Conservation (phyloP, 2,113 vertebrate genomes). For the Andinoacara biseriatus region DNA sequence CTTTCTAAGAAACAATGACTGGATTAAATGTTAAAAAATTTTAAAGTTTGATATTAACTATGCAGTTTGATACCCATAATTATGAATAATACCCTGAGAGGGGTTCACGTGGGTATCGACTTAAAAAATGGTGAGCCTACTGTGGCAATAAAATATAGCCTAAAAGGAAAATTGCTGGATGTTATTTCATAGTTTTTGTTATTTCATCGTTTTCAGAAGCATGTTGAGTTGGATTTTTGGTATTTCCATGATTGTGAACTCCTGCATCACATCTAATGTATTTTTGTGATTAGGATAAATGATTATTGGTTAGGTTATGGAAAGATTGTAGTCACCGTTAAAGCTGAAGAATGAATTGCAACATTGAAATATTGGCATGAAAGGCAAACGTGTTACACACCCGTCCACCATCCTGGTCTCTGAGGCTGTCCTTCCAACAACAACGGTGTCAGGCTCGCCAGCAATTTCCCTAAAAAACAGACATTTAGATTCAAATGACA, state of each 20-base stretch:
- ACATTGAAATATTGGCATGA: neutral
- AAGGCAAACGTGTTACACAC: neutral
- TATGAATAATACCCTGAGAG: neutral
- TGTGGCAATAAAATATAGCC: no score
- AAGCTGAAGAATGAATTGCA: neutral
- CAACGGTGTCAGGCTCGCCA: neutral
- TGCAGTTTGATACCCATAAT: neutral
- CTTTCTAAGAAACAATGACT: neutral
- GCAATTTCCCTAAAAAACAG: neutral
- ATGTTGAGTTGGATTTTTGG: no score
- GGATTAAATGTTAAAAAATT: neutral
- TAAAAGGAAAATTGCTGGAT: no score
- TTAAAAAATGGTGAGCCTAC: neutral
- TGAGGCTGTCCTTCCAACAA: neutral
- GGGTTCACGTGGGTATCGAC: no score
- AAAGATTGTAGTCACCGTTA: neutral
- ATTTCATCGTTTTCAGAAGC: neutral
- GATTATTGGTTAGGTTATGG: no score
- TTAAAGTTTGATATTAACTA: neutral
- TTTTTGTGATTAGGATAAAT: no score
- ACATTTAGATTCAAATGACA: neutral
- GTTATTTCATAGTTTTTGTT: no score
- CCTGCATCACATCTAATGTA: no score
- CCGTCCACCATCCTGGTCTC: neutral
- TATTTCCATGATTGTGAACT: no score